Evolutionary conservation across 2,113 vertebrate genomes (phyloP).

Genomic region (Piaya cayana): DNA sequence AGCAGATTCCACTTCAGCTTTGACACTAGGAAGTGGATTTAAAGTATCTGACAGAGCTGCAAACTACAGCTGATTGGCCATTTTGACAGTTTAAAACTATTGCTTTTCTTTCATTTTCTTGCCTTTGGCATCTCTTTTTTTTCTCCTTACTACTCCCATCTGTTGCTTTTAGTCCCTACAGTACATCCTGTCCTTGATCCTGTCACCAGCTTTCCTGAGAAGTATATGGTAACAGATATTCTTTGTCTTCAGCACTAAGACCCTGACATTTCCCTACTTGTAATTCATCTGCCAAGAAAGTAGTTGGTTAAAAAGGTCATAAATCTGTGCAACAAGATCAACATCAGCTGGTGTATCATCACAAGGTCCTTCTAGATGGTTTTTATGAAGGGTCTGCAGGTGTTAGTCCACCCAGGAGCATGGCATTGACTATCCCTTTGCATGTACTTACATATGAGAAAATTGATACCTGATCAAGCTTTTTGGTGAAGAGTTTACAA

Average conservation of each 20-base stretch:
- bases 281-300: background rate
- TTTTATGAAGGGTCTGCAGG: background rate
- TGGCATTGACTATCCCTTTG: background rate
- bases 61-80: constrained; percentile 5
- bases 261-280: background rate
- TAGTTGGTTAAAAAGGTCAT: background rate
- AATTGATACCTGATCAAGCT: background rate
- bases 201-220: background rate
- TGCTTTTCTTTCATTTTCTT: background rate
- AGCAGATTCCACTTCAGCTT: constrained; percentile 46
- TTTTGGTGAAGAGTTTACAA: background rate
- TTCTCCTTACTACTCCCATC: background rate
- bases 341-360: background rate
- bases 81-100: background rate
- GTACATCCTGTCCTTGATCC: background rate
- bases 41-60: background rate
- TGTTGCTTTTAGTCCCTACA: background rate
- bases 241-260: background rate
- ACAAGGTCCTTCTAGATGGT: background rate
- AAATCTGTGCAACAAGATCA: background rate
- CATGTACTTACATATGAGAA: background rate
- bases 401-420: background rate
- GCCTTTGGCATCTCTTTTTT: background rate
- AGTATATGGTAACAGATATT: background rate
- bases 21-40: constrained; percentile 28